A percentile compares a stretch with the other conserved stretches of the same genome.
Conservation (phyloP, 2,113 vertebrate species). For the Dunckerocampus dactyliophorus region DNA sequence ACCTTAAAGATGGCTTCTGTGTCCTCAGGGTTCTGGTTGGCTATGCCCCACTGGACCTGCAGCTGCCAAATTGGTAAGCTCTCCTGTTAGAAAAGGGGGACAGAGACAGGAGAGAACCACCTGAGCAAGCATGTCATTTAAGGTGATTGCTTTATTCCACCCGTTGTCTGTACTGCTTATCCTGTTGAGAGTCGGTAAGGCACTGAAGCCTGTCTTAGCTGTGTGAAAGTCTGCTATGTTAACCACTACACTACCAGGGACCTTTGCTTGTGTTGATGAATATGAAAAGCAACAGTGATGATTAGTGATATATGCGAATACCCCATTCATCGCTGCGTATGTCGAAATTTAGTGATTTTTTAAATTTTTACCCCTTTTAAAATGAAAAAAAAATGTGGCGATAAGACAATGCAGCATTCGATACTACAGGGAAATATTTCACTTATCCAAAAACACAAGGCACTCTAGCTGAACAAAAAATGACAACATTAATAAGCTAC, state of each 20-base stretch:
- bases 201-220: background rate
- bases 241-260: background rate
- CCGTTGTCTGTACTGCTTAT: background rate
- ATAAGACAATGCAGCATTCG: too few species aligned
- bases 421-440: too few species aligned
- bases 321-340: too few species aligned
- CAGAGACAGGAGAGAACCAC: background rate
- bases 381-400: too few species aligned
- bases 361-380: too few species aligned
- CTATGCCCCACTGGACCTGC: slow-evolving; percentile 83
- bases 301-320: background rate
- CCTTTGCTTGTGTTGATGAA: too few species aligned
- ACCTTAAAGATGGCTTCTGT: slow-evolving; percentile 88
- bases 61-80: slow-evolving; percentile 83
- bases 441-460: too few species aligned
- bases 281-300: background rate
- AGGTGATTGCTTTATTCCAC: background rate
- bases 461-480: too few species aligned
- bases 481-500: too few species aligned
- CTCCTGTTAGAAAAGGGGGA: slow-evolving; percentile 64
- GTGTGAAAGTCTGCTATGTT: background rate
- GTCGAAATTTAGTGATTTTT: too few species aligned
- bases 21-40: slow-evolving; percentile 67
- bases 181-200: background rate
- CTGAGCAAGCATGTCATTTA: background rate